Conservation (phyloP, 2,113 vertebrate genomes). For the Gavia stellata region DNA sequence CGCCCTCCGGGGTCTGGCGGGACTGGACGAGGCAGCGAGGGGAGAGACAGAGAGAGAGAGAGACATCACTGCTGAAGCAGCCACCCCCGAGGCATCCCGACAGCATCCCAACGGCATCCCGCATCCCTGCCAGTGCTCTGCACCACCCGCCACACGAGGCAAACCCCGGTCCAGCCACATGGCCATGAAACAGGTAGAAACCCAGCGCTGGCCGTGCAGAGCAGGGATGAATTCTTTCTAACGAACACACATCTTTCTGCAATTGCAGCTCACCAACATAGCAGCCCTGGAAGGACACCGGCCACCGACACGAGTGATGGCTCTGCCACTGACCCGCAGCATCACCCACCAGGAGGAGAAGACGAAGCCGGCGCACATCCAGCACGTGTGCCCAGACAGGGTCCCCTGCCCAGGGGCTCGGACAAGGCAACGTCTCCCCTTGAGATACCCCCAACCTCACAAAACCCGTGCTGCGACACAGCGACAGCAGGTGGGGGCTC, state of each 20-base stretch:
- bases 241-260: conserved; percentile 29
- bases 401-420: neutral
- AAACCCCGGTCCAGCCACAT: neutral
- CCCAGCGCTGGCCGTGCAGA: neutral
- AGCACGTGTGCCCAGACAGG: neutral
- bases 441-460: neutral
- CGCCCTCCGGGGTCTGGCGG: conserved; percentile 97
- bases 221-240: conserved; percentile 48
- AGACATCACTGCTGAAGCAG: conserved; percentile 46
- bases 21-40: conserved; percentile 80
- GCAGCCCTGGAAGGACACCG: neutral
- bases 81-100: conserved; percentile 48
- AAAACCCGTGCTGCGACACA: neutral
- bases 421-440: neutral
- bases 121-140: conserved; percentile 20
- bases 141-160: conserved; percentile 37
- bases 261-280: neutral
- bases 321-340: neutral
- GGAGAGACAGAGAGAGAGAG: conserved; percentile 41
- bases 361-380: neutral
- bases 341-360: neutral
- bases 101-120: conserved; percentile 29
- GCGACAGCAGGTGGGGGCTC: neutral
- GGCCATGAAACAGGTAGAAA: neutral
- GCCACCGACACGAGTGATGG: neutral